phyloP scores from a whole-genome alignment of 2,797 vertebrate species.

The Chaetophractus vellerosus region DNA sequence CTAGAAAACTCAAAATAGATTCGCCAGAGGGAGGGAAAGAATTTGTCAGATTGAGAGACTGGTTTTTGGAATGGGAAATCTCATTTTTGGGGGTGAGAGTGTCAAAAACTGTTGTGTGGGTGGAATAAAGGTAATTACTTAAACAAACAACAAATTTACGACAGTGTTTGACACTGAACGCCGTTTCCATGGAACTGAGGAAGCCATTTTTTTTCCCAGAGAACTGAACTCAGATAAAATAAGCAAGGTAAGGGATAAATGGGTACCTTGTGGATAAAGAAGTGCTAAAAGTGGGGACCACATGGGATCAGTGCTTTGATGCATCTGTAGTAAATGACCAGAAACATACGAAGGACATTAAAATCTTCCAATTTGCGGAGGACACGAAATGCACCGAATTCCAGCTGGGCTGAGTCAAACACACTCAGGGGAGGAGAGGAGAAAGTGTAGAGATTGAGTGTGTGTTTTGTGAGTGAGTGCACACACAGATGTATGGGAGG shows the following conservation, averaged over 20 bases:
- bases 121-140: background rate
- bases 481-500: background rate
- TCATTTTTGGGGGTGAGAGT: background rate
- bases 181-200: slow-evolving; percentile 60
- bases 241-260: slow-evolving; percentile 42
- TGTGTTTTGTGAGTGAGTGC: background rate
- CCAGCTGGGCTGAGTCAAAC: background rate
- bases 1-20: slow-evolving; percentile 21
- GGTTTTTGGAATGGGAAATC: slow-evolving; percentile 15
- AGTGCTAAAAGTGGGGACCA: slow-evolving; percentile 13
- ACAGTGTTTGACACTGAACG: slow-evolving; percentile 18
- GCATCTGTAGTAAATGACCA: background rate
- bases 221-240: slow-evolving; percentile 43
- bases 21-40: background rate
- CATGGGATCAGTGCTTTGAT: background rate
- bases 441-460: background rate
- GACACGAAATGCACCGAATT: background rate
- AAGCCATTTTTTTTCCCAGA: slow-evolving; percentile 18
- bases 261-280: background rate
- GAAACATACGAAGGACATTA: background rate
- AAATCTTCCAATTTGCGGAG: background rate
- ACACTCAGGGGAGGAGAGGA: background rate
- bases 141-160: slow-evolving; percentile 57
- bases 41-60: background rate
- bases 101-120: slow-evolving; percentile 42